Evolutionary conservation across 2,888 invertebrate species (phyloP).

Genomic region (Lottia scabra): DNA sequence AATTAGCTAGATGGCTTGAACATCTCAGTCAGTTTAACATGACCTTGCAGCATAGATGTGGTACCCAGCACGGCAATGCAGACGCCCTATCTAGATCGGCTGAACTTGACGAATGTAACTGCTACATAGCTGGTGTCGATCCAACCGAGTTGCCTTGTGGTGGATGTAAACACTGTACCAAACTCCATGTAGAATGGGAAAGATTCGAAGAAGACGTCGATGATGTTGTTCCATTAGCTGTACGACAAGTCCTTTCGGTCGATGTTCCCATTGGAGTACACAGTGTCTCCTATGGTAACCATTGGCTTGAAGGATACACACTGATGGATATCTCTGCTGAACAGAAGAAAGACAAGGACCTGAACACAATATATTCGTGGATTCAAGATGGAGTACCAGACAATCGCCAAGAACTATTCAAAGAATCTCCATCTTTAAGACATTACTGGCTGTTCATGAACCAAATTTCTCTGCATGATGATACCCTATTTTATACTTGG

Average conservation of each 20-base stretch:
- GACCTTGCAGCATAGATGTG: constrained; percentile 14
- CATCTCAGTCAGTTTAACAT: constrained; percentile 17
- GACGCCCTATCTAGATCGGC: constrained; percentile 12
- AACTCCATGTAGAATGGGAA: neutral
- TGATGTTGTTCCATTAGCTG: constrained; percentile 2
- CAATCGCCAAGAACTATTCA: neutral
- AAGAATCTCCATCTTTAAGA: neutral
- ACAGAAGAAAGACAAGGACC: neutral
- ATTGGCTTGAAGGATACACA: too few species aligned
- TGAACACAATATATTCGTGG: neutral
- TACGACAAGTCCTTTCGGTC: neutral
- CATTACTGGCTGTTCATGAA: neutral
- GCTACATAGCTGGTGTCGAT: neutral
- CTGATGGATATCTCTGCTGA: too few species aligned
- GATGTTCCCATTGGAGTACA: too few species aligned
- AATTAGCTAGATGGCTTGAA: constrained; percentile 7
- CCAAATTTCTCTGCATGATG: neutral
- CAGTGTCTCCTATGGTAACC: too few species aligned
- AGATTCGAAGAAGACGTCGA: neutral
- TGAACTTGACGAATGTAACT: neutral
- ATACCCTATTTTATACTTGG: neutral
- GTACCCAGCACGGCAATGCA: constrained; percentile 19
- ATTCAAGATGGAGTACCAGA: neutral
- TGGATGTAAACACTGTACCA: constrained; percentile 7
- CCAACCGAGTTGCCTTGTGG: neutral